Conservation (phyloP, 2,113 vertebrate genomes). For the Platycercus adscitus region DNA sequence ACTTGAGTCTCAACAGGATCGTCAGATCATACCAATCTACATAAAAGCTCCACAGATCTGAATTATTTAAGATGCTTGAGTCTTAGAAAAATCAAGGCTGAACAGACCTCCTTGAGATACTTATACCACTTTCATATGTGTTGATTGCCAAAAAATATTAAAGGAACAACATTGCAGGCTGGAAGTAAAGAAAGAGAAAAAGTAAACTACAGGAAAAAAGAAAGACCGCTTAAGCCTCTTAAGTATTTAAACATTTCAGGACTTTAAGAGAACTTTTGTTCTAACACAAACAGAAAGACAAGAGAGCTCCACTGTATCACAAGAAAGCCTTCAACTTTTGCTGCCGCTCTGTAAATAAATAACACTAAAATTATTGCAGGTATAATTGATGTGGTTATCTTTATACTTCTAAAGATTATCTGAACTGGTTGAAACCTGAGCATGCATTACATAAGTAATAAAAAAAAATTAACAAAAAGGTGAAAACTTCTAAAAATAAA, state of each 20-base stretch:
- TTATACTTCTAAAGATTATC: not conserved
- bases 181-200: not conserved
- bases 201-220: not conserved
- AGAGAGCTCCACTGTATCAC: not conserved
- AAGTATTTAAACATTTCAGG: not conserved
- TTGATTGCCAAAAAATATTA: constrained; percentile 1
- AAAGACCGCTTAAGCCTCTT: not conserved
- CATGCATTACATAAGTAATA: not conserved
- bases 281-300: not conserved
- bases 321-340: not conserved
- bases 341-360: not conserved
- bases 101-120: not conserved
- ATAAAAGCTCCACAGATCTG: not conserved
- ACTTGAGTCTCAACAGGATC: not conserved
- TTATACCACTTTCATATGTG: not conserved
- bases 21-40: not conserved
- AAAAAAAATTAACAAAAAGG: rapidly evolving
- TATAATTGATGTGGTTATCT: not conserved
- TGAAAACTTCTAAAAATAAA: not conserved
- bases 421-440: not conserved
- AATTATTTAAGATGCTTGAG: constrained; percentile 21
- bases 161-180: not conserved
- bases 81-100: not conserved
- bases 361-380: not conserved
- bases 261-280: not conserved